Base-by-base conservation (phyloP, 2,888 invertebrate genomes). In the Odontothrips loti region DNA sequence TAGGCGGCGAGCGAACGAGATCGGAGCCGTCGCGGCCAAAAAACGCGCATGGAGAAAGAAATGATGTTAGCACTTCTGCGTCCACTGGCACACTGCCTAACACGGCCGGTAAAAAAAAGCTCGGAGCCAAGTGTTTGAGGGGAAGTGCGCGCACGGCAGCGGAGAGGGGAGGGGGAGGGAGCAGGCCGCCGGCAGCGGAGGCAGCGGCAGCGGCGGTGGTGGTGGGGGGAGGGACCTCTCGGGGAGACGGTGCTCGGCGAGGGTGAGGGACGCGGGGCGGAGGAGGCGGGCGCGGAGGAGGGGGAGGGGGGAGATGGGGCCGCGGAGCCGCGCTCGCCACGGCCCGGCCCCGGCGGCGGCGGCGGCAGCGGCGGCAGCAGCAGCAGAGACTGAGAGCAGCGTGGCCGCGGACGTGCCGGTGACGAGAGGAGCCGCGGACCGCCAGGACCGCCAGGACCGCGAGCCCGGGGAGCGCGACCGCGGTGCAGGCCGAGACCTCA, bases 331-430 rank as follows among this genome's bases (percentile, higher is more conserved):
- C 78, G 82, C 81, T 48, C 81, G 83, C 43, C 23, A 48, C 48
- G 58, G 83, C 11, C 63, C 80, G 75, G 80, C 68, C 75, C 11
- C 75, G 79, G 48, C 63, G 43, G 87, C 88, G 34, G 34, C 34
- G 89, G 87, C 87, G 87, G 88, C 89, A 89, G 58, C 58, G 58
- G 6, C 58, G 58, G 20, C 6, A 43, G 34, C 34, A 43, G 58
- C 15, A 12, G 15, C 51, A 3, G 51, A 12, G 20, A 20, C 6
- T 10, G 3, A 12, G 15, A 20, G 15, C 15, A 20, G 15, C 51
- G 12, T 2, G 51, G 20, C 15, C 51, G 51, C 51, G 20, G 51
- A 6, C 34, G 87, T 87, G 87, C 88, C 89, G 89, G 58, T n/a
- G 58, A 1, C 58, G 58, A 6, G 58, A 0, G 20, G 58, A 17